phyloP scores from a whole-genome alignment of 1,140 invertebrate species.

The Melanaphis sacchari region DNA sequence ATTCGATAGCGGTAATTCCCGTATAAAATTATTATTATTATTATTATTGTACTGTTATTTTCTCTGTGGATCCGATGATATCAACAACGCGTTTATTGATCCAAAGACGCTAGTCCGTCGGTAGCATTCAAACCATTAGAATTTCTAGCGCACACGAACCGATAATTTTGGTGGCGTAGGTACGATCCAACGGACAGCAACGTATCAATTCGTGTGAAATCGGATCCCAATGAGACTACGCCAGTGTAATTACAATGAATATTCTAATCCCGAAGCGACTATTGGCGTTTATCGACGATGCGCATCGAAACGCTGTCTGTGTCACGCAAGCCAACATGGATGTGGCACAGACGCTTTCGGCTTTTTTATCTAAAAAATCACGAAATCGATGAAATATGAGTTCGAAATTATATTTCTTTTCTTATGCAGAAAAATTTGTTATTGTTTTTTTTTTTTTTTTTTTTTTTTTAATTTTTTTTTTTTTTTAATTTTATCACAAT shows the following conservation, averaged over 20 bases:
- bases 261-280: neutral
- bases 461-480: neutral
- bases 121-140: neutral
- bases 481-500: neutral
- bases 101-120: neutral
- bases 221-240: neutral
- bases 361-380: neutral
- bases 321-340: neutral
- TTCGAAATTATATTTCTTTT: neutral
- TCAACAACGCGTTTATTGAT: neutral
- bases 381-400: neutral
- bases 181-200: neutral
- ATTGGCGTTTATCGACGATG: neutral
- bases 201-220: neutral
- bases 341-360: neutral
- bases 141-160: neutral
- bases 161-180: neutral
- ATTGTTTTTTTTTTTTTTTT: too few relatives aligned
- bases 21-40: neutral
- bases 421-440: neutral
- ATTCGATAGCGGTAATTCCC: neutral
- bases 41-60: neutral
- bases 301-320: neutral
- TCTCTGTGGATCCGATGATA: neutral
- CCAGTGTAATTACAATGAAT: neutral